phyloP scores from a whole-genome alignment of 1,140 invertebrate genomes.

The Eupristina koningsbergeri region DNA sequence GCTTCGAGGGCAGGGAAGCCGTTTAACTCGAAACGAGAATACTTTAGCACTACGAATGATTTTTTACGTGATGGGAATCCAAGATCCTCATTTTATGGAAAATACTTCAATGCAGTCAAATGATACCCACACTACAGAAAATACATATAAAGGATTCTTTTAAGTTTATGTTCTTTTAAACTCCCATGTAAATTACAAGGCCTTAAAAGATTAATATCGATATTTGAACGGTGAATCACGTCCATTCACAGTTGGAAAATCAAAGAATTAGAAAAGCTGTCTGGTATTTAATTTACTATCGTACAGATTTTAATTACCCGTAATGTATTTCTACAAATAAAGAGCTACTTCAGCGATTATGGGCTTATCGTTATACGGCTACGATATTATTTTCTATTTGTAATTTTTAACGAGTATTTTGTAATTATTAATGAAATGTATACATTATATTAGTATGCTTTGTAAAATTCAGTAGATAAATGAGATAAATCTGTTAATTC shows the following conservation, averaged over 20 bases:
- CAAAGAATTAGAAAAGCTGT: neutral
- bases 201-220: neutral
- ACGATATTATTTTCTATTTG: no score
- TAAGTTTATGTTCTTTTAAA: conserved; percentile 6
- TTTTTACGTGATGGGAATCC: conserved; percentile 37
- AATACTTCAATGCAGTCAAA: neutral
- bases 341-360: no score
- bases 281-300: neutral
- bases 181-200: neutral
- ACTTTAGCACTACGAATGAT: conserved; percentile 26
- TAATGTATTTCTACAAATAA: no score
- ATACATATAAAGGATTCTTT: neutral
- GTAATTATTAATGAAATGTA: no score
- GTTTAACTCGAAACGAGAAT: conserved; percentile 42
- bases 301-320: neutral
- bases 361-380: no score
- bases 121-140: conserved; percentile 2
- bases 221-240: neutral
- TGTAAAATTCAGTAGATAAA: no score
- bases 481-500: no score
- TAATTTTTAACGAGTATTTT: no score
- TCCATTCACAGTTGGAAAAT: neutral
- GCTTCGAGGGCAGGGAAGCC: conserved; percentile 25
- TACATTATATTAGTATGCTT: no score
- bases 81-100: conserved; percentile 37